Evolutionary conservation across 2,888 invertebrate species (phyloP).

Genomic region (Apodemia duryi): DNA sequence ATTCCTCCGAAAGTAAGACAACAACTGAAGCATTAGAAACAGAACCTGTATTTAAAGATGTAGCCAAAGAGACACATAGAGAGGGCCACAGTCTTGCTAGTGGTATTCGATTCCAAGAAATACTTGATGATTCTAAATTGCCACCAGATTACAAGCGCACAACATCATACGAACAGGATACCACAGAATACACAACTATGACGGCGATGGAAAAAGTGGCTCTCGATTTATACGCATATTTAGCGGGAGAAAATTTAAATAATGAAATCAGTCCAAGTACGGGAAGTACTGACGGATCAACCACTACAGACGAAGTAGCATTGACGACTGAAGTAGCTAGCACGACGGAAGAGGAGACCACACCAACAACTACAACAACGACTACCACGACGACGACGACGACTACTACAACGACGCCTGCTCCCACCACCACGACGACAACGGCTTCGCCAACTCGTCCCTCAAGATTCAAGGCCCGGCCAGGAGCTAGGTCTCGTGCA

Average conservation of each 20-base stretch:
- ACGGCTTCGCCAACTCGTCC: conserved; percentile 62
- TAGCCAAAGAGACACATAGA: conserved; percentile 53
- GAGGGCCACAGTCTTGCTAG: conserved; percentile 65
- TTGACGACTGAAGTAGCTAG: conserved; percentile 68
- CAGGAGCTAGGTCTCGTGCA: conserved; percentile 64
- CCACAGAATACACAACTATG: conserved; percentile 82
- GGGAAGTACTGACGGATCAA: conserved; percentile 55
- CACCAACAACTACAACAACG: conserved; percentile 75
- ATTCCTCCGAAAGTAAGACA: conserved; percentile 68
- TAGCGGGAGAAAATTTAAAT: conserved; percentile 82
- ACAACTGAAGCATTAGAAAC: conserved; percentile 79
- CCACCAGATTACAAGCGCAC: conserved; percentile 63
- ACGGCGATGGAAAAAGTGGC: conserved; percentile 90
- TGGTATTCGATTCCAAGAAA: conserved; percentile 59
- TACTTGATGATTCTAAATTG: conserved; percentile 63
- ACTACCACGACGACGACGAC: conserved; percentile 80
- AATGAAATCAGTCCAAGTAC: conserved; percentile 72
- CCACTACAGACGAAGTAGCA: conserved; percentile 54
- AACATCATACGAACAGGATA: conserved; percentile 63
- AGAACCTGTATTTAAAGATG: conserved; percentile 44
- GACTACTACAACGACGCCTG: conserved; percentile 73
- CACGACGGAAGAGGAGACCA: conserved; percentile 71
- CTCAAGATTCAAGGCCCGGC: conserved; percentile 64
- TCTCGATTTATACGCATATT: conserved; percentile 88
- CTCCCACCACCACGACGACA: conserved; percentile 71